Percentiles rank a stretch among this genome's conserved stretches.
Evolutionary conservation across 2,797 vertebrate genomes (phyloP).

Genomic region (Cyclopterus lumpus): DNA sequence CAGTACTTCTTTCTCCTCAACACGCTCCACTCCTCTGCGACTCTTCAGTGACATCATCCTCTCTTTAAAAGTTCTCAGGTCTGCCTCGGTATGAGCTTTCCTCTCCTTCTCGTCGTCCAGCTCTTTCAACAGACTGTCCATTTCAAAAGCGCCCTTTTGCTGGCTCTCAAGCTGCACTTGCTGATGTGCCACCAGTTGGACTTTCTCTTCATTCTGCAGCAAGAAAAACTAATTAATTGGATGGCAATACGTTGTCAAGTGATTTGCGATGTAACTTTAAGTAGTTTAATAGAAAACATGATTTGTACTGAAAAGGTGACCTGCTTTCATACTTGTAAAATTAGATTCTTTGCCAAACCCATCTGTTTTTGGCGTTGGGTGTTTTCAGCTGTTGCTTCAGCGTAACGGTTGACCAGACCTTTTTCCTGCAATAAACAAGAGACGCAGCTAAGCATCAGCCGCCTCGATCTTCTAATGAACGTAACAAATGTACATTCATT

Average conservation of each 20-base stretch:
- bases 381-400: conserved; percentile 86
- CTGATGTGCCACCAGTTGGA: conserved; percentile 74
- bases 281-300: background rate
- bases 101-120: conserved; percentile 87
- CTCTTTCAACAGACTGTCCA: conserved; percentile 79
- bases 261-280: background rate
- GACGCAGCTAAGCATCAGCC: conserved; percentile 5
- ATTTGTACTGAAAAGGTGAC: background rate
- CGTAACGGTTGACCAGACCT: conserved; percentile 84
- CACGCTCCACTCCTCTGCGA: conserved; percentile 89
- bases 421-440: conserved; percentile 86
- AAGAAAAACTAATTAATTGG: conserved; percentile 27
- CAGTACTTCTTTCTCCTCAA: conserved; percentile 94
- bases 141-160: conserved; percentile 63
- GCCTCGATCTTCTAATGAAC: background rate
- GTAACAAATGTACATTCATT: background rate
- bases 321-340: conserved; percentile 84
- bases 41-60: conserved; percentile 88
- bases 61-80: conserved; percentile 85
- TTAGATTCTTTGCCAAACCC: conserved; percentile 87
- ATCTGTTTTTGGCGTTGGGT: conserved; percentile 89
- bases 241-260: background rate
- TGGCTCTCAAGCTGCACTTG: conserved; percentile 82
- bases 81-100: conserved; percentile 75
- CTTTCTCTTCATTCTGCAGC: conserved; percentile 90